Evolutionary conservation across 2,888 invertebrate species (phyloP).

Genomic region (Epirrita christyi): DNA sequence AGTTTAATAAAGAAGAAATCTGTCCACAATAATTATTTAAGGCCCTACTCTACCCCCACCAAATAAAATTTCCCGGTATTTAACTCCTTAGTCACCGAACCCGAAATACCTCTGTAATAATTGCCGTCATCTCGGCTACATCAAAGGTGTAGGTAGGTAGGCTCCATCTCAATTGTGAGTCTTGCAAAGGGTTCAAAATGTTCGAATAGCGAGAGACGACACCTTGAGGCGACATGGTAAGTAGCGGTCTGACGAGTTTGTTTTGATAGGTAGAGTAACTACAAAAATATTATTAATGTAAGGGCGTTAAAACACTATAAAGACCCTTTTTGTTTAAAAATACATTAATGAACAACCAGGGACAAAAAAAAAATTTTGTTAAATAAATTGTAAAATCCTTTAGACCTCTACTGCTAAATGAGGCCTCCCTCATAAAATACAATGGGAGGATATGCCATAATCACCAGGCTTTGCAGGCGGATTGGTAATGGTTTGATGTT

Average conservation of each 20-base stretch:
- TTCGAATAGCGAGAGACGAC: slow-evolving; percentile 49
- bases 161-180: slow-evolving; percentile 46
- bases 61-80: slow-evolving; percentile 25
- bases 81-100: slow-evolving; percentile 23
- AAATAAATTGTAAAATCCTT: no score
- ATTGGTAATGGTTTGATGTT: no score
- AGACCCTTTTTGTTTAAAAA: neutral
- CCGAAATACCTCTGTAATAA: slow-evolving; percentile 49
- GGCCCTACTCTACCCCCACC: neutral
- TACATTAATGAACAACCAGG: no score
- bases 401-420: no score
- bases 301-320: neutral
- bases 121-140: slow-evolving; percentile 53
- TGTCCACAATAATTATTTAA: no score
- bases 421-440: no score
- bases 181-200: slow-evolving; percentile 61
- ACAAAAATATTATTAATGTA: slow-evolving; percentile 1
- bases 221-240: slow-evolving; percentile 54
- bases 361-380: no score
- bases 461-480: no score
- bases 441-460: no score
- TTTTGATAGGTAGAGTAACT: slow-evolving; percentile 16
- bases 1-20: no score
- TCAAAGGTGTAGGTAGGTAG: slow-evolving; percentile 53
- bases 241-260: slow-evolving; percentile 26